These are phyloP conservation scores for Globia sparganii DNA, from an alignment of 2,888 invertebrate species.

Conservation along the genomic window DNA sequence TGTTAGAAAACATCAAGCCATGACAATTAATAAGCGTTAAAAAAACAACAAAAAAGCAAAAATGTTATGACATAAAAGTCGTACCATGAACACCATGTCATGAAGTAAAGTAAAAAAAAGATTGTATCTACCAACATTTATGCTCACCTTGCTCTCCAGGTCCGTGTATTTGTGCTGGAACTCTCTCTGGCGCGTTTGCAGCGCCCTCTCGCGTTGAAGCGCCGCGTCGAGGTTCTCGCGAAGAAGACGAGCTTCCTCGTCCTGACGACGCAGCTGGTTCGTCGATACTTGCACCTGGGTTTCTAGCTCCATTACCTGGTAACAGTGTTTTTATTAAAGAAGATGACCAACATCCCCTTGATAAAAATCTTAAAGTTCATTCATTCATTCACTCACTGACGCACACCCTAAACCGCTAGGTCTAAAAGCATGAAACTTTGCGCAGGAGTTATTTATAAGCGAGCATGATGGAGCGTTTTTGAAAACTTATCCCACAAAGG, in stretches of 20 bases:
- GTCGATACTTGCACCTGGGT: slow-evolving; percentile 98
- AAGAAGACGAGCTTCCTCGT: slow-evolving; percentile 97
- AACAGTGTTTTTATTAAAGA: background rate
- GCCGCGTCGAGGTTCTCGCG: slow-evolving; percentile 94
- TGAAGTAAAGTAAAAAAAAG: slow-evolving; percentile 42
- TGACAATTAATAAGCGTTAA: slow-evolving; percentile 34
- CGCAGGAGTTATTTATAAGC: background rate
- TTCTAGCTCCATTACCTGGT: slow-evolving; percentile 97
- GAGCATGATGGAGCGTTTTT: background rate
- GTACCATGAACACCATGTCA: slow-evolving; percentile 42
- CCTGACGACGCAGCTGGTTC: slow-evolving; percentile 96
- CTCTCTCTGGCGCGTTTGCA: slow-evolving; percentile 94
- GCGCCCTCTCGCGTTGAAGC: slow-evolving; percentile 93
- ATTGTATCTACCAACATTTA: slow-evolving; percentile 33
- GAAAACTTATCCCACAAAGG: background rate
- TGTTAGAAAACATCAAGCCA: background rate
- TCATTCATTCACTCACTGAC: background rate
- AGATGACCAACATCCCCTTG: background rate
- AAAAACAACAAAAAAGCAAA: slow-evolving; percentile 8
- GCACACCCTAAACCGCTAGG: background rate
- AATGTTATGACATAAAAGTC: slow-evolving; percentile 19
- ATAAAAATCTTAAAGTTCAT: background rate
- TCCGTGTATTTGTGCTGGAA: slow-evolving; percentile 93
- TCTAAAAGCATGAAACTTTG: background rate
- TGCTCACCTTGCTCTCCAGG: slow-evolving; percentile 89